These are phyloP conservation scores for Hemiprocne comata DNA, from an alignment of 2,113 vertebrate species.

Conservation along the genomic window DNA sequence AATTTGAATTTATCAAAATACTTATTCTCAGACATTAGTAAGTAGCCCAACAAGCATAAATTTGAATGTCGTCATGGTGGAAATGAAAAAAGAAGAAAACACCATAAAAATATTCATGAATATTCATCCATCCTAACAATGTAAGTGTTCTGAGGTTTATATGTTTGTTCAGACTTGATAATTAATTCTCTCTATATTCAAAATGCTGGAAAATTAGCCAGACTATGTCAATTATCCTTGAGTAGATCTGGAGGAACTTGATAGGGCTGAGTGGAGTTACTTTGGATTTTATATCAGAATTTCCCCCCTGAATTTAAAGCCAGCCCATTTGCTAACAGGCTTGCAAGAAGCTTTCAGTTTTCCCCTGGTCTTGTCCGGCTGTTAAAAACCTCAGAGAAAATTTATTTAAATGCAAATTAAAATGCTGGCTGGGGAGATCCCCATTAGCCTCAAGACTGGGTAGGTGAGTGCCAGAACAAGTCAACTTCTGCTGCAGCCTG, in stretches of 20 bases:
- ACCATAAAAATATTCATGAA: not conserved
- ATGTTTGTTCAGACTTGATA: not conserved
- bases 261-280: not conserved
- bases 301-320: not conserved
- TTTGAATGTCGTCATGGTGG: not conserved
- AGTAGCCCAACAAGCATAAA: not conserved
- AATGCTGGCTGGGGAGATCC: not conserved
- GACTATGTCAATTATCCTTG: not conserved
- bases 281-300: not conserved
- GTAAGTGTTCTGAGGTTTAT: not conserved
- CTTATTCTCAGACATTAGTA: not conserved
- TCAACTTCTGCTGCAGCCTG: not conserved
- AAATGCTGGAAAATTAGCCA: not conserved
- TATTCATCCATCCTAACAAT: not conserved
- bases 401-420: not conserved
- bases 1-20: not conserved
- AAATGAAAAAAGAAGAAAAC: not conserved
- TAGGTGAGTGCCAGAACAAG: not conserved
- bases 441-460: not conserved
- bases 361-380: not conserved
- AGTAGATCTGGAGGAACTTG: not conserved
- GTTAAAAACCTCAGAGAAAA: not conserved
- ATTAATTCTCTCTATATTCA: not conserved
- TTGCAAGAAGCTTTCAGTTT: not conserved
- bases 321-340: not conserved